A percentile compares a stretch with the other conserved stretches of the same genome.
phyloP scores from a whole-genome alignment of 35 echinoderm and acorn worm genomes.

The Apostichopus parvimensis region DNA sequence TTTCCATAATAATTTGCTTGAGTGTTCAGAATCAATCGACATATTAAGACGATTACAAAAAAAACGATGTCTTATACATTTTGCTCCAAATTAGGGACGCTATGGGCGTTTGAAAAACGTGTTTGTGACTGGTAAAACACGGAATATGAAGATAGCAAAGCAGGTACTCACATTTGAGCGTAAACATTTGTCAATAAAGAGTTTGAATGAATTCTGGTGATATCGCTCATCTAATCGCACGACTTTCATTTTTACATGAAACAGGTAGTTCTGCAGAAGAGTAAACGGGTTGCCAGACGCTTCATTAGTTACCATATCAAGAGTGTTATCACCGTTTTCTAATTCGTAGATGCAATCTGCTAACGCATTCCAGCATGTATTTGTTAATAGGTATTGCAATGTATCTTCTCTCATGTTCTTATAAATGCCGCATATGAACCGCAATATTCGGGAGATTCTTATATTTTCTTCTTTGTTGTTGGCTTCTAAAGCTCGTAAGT shows the following conservation, averaged over 20 bases:
- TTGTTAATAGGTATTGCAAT: not conserved
- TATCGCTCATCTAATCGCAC: not conserved
- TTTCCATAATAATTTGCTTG: too few species aligned
- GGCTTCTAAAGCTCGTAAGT: too few species aligned
- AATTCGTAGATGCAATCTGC: not conserved
- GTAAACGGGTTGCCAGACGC: not conserved
- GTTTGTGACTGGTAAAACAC: too few species aligned
- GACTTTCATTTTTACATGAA: not conserved
- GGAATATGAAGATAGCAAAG: not conserved
- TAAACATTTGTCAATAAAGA: not conserved
- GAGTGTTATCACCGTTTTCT: not conserved
- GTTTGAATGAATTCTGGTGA: not conserved
- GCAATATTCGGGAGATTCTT: not conserved
- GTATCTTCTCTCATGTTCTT: not conserved
- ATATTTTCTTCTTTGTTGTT: not conserved
- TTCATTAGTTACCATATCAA: not conserved
- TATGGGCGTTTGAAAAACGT: too few species aligned
- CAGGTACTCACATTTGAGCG: not conserved
- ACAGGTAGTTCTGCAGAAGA: too few species aligned
- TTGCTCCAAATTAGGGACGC: too few species aligned
- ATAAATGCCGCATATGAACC: not conserved
- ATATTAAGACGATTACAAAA: too few species aligned
- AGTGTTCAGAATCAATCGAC: too few species aligned
- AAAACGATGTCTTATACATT: too few species aligned
- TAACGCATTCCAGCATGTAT: not conserved